Conservation (phyloP, 2,888 invertebrate genomes). For the Listrodromus nycthemerus region DNA sequence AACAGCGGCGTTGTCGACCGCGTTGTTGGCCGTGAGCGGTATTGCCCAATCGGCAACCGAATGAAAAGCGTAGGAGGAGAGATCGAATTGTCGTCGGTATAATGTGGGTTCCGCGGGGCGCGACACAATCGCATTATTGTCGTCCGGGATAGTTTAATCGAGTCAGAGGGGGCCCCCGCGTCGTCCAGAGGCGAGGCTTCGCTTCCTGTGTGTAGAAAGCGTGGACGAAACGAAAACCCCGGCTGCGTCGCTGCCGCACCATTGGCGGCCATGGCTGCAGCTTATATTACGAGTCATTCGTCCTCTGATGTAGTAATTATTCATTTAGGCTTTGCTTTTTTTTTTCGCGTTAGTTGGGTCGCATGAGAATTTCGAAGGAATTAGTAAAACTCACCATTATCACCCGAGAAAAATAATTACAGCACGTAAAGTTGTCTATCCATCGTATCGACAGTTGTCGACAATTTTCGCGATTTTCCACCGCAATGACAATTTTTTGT, state of each 20-base stretch:
- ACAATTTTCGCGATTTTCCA: too few species aligned
- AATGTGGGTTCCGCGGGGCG: slow-evolving; percentile 16
- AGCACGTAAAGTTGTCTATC: too few species aligned
- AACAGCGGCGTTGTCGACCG: not conserved
- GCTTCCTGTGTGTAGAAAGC: slow-evolving; percentile 76
- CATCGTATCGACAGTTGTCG: too few species aligned
- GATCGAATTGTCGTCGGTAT: slow-evolving; percentile 28
- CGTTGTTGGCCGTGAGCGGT: slow-evolving; percentile 3
- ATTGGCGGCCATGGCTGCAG: slow-evolving; percentile 6
- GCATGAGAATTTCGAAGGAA: not conserved
- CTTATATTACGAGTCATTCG: slow-evolving; percentile 14
- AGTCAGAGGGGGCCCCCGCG: slow-evolving; percentile 20
- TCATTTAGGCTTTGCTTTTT: too few species aligned
- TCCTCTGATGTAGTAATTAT: not conserved
- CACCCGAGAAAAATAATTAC: too few species aligned
- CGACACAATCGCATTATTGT: slow-evolving; percentile 17
- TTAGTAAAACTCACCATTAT: not conserved
- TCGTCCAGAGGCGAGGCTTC: slow-evolving; percentile 60
- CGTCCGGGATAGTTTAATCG: slow-evolving; percentile 50
- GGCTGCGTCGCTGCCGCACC: not conserved
- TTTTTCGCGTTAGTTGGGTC: slow-evolving; percentile 11
- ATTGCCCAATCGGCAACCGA: slow-evolving; percentile 26
- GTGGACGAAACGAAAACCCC: slow-evolving; percentile 64
- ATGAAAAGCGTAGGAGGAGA: slow-evolving; percentile 1
- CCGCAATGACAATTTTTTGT: too few species aligned